A percentile compares a stretch with the other conserved stretches of the same genome.
phyloP scores from a whole-genome alignment of 2,113 vertebrate genomes.

The Tympanuchus pallidicinctus region DNA sequence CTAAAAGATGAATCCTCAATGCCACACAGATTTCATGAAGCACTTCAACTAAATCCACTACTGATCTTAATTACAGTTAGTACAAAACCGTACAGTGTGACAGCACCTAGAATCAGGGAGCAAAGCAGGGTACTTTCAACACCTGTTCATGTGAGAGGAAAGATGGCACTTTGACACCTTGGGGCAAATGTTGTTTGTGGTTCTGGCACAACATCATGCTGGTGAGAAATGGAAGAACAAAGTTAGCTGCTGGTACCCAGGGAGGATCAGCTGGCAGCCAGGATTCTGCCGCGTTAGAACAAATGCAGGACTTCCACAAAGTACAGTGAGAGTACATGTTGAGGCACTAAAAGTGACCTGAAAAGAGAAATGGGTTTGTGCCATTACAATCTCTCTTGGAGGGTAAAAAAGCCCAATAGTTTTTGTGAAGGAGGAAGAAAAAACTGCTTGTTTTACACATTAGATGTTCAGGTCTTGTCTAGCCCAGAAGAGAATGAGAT shows the following conservation, averaged over 20 bases:
- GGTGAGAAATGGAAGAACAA: background rate
- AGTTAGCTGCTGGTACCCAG: background rate
- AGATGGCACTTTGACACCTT: background rate
- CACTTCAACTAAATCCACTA: background rate
- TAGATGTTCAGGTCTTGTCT: background rate
- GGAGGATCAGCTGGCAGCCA: background rate
- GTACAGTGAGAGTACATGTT: background rate
- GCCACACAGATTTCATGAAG: rapidly evolving
- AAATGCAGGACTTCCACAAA: conserved; percentile 5
- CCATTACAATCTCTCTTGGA: background rate
- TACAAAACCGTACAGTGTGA: rapidly evolving
- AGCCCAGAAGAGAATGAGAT: background rate
- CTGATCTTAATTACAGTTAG: background rate
- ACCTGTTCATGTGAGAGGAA: background rate
- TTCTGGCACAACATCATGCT: rapidly evolving
- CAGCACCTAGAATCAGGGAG: background rate
- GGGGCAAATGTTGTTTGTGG: background rate
- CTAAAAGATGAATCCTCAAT: background rate
- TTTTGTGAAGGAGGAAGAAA: background rate
- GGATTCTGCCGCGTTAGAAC: background rate
- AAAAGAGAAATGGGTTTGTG: background rate
- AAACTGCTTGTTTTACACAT: background rate
- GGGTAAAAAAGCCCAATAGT: background rate
- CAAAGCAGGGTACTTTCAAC: background rate
- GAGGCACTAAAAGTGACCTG: background rate